Evolutionary conservation across 1,140 invertebrate genomes (phyloP).

Genomic region (Apolygus lucorum): DNA sequence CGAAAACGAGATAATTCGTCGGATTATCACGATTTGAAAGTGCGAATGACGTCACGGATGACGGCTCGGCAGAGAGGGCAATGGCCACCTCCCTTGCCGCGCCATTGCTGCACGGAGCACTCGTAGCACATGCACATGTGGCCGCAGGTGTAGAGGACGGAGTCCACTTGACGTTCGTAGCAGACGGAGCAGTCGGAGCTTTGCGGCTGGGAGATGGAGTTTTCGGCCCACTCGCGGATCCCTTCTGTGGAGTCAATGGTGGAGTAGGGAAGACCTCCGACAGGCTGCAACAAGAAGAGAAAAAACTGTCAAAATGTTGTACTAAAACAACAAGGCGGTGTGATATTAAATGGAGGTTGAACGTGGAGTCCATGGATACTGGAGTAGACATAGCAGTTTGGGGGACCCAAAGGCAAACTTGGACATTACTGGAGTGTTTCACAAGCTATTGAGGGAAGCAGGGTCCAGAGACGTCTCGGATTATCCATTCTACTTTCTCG

Average conservation of each 20-base stretch:
- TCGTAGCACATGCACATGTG: constrained; percentile 98
- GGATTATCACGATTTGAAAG: constrained; percentile 61
- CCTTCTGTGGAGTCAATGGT: constrained; percentile 37
- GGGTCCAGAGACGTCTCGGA: too few relatives aligned
- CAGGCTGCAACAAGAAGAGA: constrained; percentile 39
- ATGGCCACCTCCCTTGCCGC: constrained; percentile 75
- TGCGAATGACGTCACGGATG: constrained; percentile 91
- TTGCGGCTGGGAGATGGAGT: constrained; percentile 33
- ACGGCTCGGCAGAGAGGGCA: constrained; percentile 89
- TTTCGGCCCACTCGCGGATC: constrained; percentile 39
- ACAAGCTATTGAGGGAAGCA: too few relatives aligned
- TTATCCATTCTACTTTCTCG: too few relatives aligned
- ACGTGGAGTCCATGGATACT: too few relatives aligned
- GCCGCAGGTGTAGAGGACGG: constrained; percentile 91
- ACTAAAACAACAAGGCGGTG: not conserved
- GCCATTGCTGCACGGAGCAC: constrained; percentile 88
- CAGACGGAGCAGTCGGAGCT: constrained; percentile 82
- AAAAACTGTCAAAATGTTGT: not conserved
- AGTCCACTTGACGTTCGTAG: constrained; percentile 85
- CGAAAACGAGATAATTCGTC: too few relatives aligned
- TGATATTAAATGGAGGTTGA: not conserved
- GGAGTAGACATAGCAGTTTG: too few relatives aligned
- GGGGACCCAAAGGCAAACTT: too few relatives aligned
- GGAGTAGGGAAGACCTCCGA: constrained; percentile 39
- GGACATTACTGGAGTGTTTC: too few relatives aligned